A percentile compares a stretch with the other conserved stretches of the same genome.
These are phyloP conservation scores for Drosophila nikananu DNA, from an alignment of 1,140 invertebrate genomes.

Conservation along the genomic window DNA sequence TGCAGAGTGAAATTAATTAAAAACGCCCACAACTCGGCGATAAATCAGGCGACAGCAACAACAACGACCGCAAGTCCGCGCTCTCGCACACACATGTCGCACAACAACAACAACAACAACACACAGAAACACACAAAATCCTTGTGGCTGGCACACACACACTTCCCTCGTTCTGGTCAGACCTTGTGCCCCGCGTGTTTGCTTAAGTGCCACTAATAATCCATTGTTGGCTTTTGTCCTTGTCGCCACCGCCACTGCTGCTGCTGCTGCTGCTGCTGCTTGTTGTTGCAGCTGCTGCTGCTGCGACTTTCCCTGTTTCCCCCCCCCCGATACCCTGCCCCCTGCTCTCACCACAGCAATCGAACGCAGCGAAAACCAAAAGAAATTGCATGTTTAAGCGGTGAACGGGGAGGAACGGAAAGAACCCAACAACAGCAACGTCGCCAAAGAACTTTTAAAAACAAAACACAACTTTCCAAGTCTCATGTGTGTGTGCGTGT, in stretches of 20 bases:
- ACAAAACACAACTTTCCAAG: conserved; percentile 69
- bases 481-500: conserved; percentile 21
- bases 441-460: conserved; percentile 58
- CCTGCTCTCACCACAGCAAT: conserved; percentile 58
- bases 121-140: conserved; percentile 13
- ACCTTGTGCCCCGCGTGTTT: conserved; percentile 61
- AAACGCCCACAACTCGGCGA: conserved; percentile 78
- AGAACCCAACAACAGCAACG: conserved; percentile 11
- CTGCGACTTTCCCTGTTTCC: not conserved
- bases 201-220: conserved; percentile 83
- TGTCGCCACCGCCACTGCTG: conserved; percentile 48
- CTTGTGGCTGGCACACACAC: conserved; percentile 40
- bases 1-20: conserved; percentile 73
- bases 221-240: conserved; percentile 82
- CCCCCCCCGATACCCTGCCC: not conserved
- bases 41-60: conserved; percentile 66
- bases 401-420: conserved; percentile 35
- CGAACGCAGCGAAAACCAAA: conserved; percentile 66
- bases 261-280: not conserved
- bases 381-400: conserved; percentile 79
- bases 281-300: conserved; percentile 40
- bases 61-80: conserved; percentile 52
- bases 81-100: conserved; percentile 34
- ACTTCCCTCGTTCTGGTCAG: conserved; percentile 17
- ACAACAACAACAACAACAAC: not conserved